Evolutionary conservation across 2,113 vertebrate species (phyloP), one percentile per base, ranked within the genome.

Genomic region (Tenebrosternarchus preto): DNA sequence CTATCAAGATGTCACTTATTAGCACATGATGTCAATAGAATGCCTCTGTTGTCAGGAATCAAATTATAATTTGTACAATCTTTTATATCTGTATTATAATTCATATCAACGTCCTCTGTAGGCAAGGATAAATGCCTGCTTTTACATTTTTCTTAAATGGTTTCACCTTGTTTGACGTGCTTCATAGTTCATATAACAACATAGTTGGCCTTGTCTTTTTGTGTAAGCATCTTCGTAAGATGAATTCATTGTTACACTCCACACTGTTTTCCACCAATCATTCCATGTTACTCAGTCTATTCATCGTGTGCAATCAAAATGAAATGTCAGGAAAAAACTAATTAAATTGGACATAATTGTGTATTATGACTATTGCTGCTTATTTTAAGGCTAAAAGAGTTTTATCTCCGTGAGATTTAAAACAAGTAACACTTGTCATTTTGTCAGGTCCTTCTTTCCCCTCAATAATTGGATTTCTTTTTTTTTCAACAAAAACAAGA

Each of bases 381-480:
- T 31, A 15, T 64, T 24, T 60, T 7, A n/a, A 19, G 7, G n/a
- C 24, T 64, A 22, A 59, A 72, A 77, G 16, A 22, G 27, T 50
- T 29, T 61, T 61, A 69, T 81, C 36, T 81, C 27, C 31, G 24
- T 27, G 27, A 1, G 64, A 8, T 66, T 31, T 12, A 15, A 66
- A 39, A 75, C 19, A 50, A 46, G 5, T 16, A 50, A n/a, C 55
- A 16, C 53, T 69, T 50, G 25, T 69, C 31, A 57, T 15, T 9
- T 17, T 33, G 20, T 69, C 50, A 43, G 15, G 3, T 22, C 46
- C 7, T 61, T 33, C 36, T 33, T 80, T 63, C 22, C 7, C 19
- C 67, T 80, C 24, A 50, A 56, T 46, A 61, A 79, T 31, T 69
- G 53, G n/a, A 43, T 75, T 82, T 66, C 27, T 1, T 72, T 68